Percentiles rank a stretch among this genome's conserved stretches.
Conservation (phyloP, 1,140 invertebrate genomes). For the Monochamus saltuarius region DNA sequence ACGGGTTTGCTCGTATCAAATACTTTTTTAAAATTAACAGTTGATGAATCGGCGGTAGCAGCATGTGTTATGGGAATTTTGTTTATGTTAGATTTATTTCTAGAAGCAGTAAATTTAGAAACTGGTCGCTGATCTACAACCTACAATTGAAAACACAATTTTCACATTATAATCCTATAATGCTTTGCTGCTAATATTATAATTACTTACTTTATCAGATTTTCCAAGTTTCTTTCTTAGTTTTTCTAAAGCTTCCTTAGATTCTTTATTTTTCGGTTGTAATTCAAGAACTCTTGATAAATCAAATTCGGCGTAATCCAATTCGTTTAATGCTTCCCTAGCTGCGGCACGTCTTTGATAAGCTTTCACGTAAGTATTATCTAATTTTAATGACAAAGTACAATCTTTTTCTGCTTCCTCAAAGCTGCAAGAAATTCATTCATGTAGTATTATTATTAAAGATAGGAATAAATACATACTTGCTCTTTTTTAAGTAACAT, state of each 20-base stretch:
- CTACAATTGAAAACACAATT: slow-evolving; percentile 9
- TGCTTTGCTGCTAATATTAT: slow-evolving; percentile 1
- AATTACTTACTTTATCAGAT: slow-evolving; percentile 38
- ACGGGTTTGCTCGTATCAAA: slow-evolving; percentile 19
- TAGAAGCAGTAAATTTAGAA: slow-evolving; percentile 43
- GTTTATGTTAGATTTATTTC: slow-evolving; percentile 23
- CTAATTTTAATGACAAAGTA: slow-evolving; percentile 67
- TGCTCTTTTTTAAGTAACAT: slow-evolving; percentile 80
- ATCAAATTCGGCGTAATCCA: slow-evolving; percentile 66
- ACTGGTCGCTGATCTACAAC: slow-evolving; percentile 34
- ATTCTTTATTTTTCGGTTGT: slow-evolving; percentile 71
- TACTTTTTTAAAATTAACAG: slow-evolving; percentile 12
- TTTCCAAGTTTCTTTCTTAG: slow-evolving; percentile 58
- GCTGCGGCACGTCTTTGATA: slow-evolving; percentile 73
- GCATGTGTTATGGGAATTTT: slow-evolving; percentile 12
- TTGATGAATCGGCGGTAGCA: slow-evolving; percentile 11
- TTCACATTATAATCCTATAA: background rate
- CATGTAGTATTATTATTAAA: background rate
- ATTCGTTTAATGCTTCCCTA: slow-evolving; percentile 62
- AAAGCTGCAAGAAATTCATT: slow-evolving; percentile 58
- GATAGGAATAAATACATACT: slow-evolving; percentile 58
- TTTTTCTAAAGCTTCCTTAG: slow-evolving; percentile 59
- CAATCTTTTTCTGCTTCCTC: slow-evolving; percentile 77
- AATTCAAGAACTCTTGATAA: slow-evolving; percentile 65
- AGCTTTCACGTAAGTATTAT: slow-evolving; percentile 78